A percentile compares a stretch with the other conserved stretches of the same genome.
Conservation (phyloP, 2,888 invertebrate species). For the Ypsolopha scabrella region DNA sequence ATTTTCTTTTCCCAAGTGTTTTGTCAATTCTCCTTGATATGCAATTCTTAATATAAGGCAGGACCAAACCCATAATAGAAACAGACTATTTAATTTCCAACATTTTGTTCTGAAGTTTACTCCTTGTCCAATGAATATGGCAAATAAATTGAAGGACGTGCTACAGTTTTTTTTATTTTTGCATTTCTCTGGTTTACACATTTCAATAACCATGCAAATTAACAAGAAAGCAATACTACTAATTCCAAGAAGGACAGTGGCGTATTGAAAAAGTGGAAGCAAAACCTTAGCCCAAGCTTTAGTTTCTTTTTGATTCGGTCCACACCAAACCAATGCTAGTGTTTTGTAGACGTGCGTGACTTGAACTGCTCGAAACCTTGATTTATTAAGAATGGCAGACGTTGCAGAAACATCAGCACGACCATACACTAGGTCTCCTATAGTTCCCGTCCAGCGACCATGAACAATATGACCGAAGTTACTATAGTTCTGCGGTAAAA, state of each 20-base stretch:
- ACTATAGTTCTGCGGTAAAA: not conserved
- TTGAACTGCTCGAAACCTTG: conserved; percentile 22
- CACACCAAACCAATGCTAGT: conserved; percentile 28
- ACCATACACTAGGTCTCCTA: conserved; percentile 23
- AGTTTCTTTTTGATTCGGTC: conserved; percentile 27
- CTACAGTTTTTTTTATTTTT: not conserved
- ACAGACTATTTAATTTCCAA: conserved; percentile 25
- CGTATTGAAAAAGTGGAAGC: conserved; percentile 25
- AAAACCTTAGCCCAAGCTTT: conserved; percentile 29
- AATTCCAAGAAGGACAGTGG: not conserved
- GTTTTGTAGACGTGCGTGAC: conserved; percentile 22
- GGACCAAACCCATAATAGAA: conserved; percentile 41
- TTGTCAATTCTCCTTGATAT: conserved; percentile 35
- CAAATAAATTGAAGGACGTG: conserved; percentile 20
- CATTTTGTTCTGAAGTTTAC: conserved; percentile 23
- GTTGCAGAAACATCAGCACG: conserved; percentile 30
- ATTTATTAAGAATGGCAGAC: conserved; percentile 17
- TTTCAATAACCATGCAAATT: not conserved
- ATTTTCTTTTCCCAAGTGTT: conserved; percentile 24
- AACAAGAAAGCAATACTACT: not conserved
- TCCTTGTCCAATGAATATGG: conserved; percentile 34
- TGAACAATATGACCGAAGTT: not conserved
- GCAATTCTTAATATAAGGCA: conserved; percentile 36
- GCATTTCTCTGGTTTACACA: not conserved
- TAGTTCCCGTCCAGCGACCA: conserved; percentile 1